Conservation (phyloP, 2,113 vertebrate genomes). For the Romanogobio albipinnatus region DNA sequence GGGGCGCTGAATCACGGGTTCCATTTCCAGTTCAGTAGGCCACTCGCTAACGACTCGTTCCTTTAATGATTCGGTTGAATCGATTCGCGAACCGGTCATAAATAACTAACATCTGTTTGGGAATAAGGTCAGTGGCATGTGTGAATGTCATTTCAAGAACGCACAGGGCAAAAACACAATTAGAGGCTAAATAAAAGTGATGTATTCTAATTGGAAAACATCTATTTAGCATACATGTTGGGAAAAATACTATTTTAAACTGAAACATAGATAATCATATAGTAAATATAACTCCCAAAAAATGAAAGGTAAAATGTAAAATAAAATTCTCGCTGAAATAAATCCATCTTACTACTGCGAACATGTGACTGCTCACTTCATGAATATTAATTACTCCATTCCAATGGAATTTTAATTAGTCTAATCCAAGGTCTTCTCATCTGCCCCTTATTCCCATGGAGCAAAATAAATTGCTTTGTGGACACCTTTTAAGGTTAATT, state of each 20-base stretch:
- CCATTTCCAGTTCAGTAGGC: background rate
- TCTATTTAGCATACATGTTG: background rate
- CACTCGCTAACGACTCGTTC: background rate
- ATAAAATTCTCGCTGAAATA: too few relatives aligned
- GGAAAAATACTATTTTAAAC: background rate
- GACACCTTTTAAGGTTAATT: background rate
- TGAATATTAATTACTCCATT: background rate
- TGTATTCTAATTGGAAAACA: background rate
- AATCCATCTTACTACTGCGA: too few relatives aligned
- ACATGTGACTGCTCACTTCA: background rate
- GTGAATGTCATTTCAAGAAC: too few relatives aligned
- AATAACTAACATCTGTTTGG: background rate
- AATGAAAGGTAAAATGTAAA: too few relatives aligned
- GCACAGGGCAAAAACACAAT: background rate
- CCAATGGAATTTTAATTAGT: too few relatives aligned
- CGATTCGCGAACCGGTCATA: background rate
- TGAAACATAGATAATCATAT: background rate
- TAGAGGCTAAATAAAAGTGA: background rate
- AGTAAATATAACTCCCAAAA: too few relatives aligned
- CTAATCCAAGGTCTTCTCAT: background rate
- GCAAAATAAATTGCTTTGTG: too few relatives aligned
- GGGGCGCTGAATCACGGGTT: background rate
- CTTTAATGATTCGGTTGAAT: background rate
- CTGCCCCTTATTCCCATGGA: background rate
- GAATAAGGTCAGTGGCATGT: background rate